These are phyloP conservation scores for Prunella strophiata DNA, from an alignment of 2,797 vertebrate species.

Conservation along the genomic window DNA sequence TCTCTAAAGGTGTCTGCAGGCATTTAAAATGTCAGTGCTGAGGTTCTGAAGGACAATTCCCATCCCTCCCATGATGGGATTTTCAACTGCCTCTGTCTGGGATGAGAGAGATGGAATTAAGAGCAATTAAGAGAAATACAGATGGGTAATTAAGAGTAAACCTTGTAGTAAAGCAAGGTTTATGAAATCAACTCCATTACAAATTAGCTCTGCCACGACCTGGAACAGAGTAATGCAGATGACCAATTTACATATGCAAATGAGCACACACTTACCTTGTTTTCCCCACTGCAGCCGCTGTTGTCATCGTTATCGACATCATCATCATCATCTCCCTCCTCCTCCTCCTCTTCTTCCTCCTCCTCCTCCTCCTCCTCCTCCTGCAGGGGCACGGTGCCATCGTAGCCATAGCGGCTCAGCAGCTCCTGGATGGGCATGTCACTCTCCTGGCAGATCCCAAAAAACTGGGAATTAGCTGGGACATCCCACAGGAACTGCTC, in stretches of 20 bases:
- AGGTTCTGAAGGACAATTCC: neutral
- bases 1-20: neutral
- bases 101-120: neutral
- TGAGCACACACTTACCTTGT: constrained; percentile 71
- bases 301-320: constrained; percentile 89
- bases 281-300: constrained; percentile 90
- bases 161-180: neutral
- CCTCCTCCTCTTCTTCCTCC: constrained; percentile 85
- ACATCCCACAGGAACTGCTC: neutral
- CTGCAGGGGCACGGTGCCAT: constrained; percentile 86
- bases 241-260: neutral
- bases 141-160: neutral
- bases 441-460: constrained; percentile 82
- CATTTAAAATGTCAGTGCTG: neutral
- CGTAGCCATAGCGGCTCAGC: constrained; percentile 93
- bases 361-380: constrained; percentile 91
- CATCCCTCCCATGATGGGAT: neutral
- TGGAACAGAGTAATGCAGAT: neutral
- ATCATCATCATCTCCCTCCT: constrained; percentile 85
- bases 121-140: neutral
- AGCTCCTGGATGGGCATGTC: constrained; percentile 98
- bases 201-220: neutral
- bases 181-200: neutral
- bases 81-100: neutral
- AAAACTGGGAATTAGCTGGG: neutral